phyloP scores from a whole-genome alignment of 1,140 invertebrate species.

The Adelges cooleyi region DNA sequence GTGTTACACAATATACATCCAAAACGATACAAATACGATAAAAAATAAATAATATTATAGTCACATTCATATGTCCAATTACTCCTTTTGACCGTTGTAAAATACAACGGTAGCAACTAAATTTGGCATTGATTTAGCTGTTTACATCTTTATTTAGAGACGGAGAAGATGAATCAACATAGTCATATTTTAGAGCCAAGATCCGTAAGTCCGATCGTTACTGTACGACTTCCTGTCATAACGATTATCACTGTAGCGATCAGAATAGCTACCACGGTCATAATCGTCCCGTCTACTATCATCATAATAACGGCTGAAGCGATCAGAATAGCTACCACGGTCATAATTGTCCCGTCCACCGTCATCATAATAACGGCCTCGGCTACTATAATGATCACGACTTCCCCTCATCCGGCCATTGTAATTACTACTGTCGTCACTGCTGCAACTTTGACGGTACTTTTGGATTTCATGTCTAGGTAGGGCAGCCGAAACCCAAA shows the following conservation, averaged over 20 bases:
- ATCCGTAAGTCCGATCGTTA: neutral
- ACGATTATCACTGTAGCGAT: constrained; percentile 6
- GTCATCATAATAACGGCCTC: constrained; percentile 13
- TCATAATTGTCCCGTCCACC: constrained; percentile 19
- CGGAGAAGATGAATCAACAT: neutral
- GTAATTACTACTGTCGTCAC: neutral
- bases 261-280: constrained; percentile 7
- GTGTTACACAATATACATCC: too few relatives aligned
- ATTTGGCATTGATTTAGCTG: constrained; percentile 25
- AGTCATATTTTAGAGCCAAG: constrained; percentile 15
- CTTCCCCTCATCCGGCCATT: constrained; percentile 15
- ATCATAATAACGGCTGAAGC: constrained; percentile 12
- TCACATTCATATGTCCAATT: constrained; percentile 30
- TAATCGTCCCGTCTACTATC: constrained; percentile 16
- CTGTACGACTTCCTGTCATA: constrained; percentile 16
- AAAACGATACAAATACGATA: too few relatives aligned
- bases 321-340: constrained; percentile 3
- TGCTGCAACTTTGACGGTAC: neutral
- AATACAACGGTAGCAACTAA: constrained; percentile 30
- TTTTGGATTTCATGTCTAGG: constrained; percentile 40
- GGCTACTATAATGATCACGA: constrained; percentile 13
- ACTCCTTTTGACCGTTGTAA: constrained; percentile 27
- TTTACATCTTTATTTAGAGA: constrained; percentile 7
- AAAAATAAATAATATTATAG: too few relatives aligned
- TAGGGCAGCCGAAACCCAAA: constrained; percentile 51